A percentile compares a stretch with the other conserved stretches of the same genome.
These are phyloP conservation scores for Agelastica alni DNA, from an alignment of 2,888 invertebrate species.

Conservation along the genomic window DNA sequence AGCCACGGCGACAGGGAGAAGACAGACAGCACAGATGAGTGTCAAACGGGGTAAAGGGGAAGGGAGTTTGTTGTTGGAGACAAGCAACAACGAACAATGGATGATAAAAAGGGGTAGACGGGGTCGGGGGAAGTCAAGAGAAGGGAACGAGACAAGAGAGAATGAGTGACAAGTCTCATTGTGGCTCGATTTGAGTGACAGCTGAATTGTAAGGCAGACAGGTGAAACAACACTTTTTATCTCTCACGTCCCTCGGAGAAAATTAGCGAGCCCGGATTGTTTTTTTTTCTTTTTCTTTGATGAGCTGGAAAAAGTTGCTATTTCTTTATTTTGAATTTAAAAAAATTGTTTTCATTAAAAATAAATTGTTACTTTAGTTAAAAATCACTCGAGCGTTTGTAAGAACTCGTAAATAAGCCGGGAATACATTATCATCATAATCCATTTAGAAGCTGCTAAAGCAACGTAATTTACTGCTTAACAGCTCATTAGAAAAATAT, in stretches of 20 bases:
- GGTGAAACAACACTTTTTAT: conserved; percentile 41
- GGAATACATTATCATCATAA: no score
- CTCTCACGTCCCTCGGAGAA: conserved; percentile 35
- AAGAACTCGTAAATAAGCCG: no score
- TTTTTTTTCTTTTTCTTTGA: conserved; percentile 5
- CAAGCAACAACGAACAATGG: conserved; percentile 46
- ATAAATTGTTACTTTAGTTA: no score
- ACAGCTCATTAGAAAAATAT: conserved; percentile 17
- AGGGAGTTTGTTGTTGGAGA: conserved; percentile 47
- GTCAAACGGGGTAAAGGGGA: conserved; percentile 22
- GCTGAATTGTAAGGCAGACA: conserved; percentile 50
- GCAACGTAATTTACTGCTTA: conserved; percentile 19
- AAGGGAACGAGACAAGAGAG: conserved; percentile 35
- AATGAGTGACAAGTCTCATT: conserved; percentile 55
- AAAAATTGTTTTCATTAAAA: no score
- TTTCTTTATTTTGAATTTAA: no score
- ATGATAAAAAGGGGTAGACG: conserved; percentile 42
- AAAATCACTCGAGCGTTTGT: no score
- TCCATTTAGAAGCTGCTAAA: no score
- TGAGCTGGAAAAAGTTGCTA: no score
- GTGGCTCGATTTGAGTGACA: conserved; percentile 50
- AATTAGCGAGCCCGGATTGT: conserved; percentile 32
- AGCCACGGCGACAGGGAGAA: conserved; percentile 12
- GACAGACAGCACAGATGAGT: conserved; percentile 27
- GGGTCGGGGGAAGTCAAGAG: no score